Base-by-base conservation (phyloP, 2,888 invertebrate species). In the Antitype chi region DNA sequence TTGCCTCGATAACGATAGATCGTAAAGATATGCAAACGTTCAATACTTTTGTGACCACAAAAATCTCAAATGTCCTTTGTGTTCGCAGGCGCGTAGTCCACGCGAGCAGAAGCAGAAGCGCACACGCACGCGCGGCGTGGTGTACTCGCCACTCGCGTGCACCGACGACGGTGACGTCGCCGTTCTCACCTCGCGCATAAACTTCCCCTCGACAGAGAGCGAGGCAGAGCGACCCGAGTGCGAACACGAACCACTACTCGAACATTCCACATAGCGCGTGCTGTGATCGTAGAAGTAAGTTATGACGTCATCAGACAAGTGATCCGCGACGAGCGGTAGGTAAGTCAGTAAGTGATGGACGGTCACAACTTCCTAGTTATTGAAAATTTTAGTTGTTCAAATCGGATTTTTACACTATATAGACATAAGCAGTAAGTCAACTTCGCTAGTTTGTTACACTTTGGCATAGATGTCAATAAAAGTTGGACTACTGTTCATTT, bases 231-330 rank as follows among this genome's bases (percentile, higher is more conserved):
- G 74, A 84, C 88, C 88, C 66, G 89, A 86, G 57, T 90, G 85
- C 76, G 95, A 95, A 85, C 88, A 92, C 74, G 92, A 94, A 78
- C 91, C 95, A 32, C 92, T 96, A 60, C 92, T 96, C 76, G 94
- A 95, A 93, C 94, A 95, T 90, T 93, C 94, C 93, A 94, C 95
- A 91, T 95, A 96, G 92, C 93, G 90, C 88, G 88, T 91, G 90
- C 93, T 94, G 94, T 94, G 94, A 94, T 92, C 87, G 81, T 94
- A 93, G 93, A 90, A 86, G 92, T 94, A 92, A 94, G 90, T 87
- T 63, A 82, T 84, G 85, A 85, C 80, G 81, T 80, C 85, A 87
- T 74, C 80, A 81, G 78, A 66, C 79, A 80, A 78, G 85, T 85
- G 82, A 84, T 78, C 62, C 73, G 71, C 83, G 49, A n/a, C 70